Base-by-base conservation (phyloP, 2,797 vertebrate species). In the Siniperca obscura region DNA sequence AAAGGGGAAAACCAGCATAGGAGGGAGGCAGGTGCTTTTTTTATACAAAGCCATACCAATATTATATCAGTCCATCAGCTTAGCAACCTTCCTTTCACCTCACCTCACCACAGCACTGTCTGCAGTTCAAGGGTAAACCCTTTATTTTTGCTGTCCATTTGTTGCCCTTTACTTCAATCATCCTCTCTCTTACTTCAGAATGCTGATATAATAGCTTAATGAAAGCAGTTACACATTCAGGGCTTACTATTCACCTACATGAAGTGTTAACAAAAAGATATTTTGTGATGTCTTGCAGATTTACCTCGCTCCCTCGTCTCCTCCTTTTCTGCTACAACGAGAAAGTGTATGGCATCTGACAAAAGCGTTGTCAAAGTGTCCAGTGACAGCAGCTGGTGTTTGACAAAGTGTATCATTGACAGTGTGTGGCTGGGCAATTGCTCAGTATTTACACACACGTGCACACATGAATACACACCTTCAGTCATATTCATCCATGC, bases 101-200 rank as follows among this genome's bases (percentile, higher is more conserved):
- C 83, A 65, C 80, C 70, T 61, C 83, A 61, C 30, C 81, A 68
- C 76, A 69, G 65, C 52, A 46, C 76, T 21, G 74, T 76, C 82
- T 83, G 86, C 78, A 78, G 76, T 90, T 91, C 91, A 94, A 94
- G 93, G 92, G 75, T 87, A 92, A 88, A 90, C 82, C 22, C 64
- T 90, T 90, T 90, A 78, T 92, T 93, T 92, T 71, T 80, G 50
- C 89, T 86, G 93, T 94, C 92, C 82, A 73, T 94, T 95, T 88
- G 87, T 86, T 96, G 95, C 96, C 96, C 96, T 98, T 97, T 97
- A 95, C 95, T 91, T 91, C 94, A 93, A 93, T 94, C 94, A 85
- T 83, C 92, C 92, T 87, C 83, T 90, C 84, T 78, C 69, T 85
- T 88, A 81, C 85, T 85, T 88, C 65, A 85, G 82, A 88, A 86